phyloP scores from a whole-genome alignment of 2,797 vertebrate species.

The Atherinosoma microstoma region DNA sequence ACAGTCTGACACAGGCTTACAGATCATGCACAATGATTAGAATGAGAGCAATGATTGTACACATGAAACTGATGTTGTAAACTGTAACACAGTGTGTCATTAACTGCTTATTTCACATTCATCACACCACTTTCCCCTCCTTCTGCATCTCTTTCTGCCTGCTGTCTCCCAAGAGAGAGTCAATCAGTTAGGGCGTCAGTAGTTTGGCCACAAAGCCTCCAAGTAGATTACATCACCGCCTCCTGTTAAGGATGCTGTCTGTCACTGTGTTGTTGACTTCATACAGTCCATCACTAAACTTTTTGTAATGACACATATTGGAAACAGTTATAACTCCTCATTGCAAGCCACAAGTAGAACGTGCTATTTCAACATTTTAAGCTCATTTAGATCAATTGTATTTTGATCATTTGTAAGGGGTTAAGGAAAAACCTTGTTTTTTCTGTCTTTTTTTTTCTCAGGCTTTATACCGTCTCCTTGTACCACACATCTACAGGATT shows the following conservation, averaged over 20 bases:
- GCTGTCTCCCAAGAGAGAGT: slow-evolving; percentile 50
- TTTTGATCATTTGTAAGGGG: slow-evolving; percentile 19
- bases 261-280: slow-evolving; percentile 69
- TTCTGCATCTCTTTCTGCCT: slow-evolving; percentile 33
- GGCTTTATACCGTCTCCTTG: no score
- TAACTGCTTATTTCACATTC: slow-evolving; percentile 53
- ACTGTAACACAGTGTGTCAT: slow-evolving; percentile 29
- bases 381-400: neutral
- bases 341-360: slow-evolving; percentile 26
- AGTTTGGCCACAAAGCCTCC: slow-evolving; percentile 68
- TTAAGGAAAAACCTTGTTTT: no score
- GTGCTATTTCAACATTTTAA: slow-evolving; percentile 21
- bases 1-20: slow-evolving; percentile 62
- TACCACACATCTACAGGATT: no score
- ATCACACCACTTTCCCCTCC: slow-evolving; percentile 21
- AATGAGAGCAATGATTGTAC: slow-evolving; percentile 23
- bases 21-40: slow-evolving; percentile 69
- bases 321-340: slow-evolving; percentile 58
- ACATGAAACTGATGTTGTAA: slow-evolving; percentile 13
- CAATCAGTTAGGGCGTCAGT: slow-evolving; percentile 71
- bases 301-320: slow-evolving; percentile 37
- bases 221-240: slow-evolving; percentile 74
- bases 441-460: no score
- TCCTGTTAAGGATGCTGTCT: slow-evolving; percentile 57
- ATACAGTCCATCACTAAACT: slow-evolving; percentile 50